Evolutionary conservation across 1,140 invertebrate genomes (phyloP).

Genomic region (Andricus grossulariae): DNA sequence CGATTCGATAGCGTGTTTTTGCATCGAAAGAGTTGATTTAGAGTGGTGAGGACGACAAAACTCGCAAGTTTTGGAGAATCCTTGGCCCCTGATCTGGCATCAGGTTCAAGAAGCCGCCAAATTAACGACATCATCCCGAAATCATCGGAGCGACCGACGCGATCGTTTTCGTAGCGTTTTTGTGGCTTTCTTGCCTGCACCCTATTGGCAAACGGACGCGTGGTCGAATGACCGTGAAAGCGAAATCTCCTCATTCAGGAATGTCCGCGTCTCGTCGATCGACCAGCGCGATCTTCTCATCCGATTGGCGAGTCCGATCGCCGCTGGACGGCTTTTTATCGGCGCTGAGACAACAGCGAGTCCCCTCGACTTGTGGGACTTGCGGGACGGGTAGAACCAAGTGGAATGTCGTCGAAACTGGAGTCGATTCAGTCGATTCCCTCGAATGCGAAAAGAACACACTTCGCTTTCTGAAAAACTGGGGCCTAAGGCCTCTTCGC

Average conservation of each 20-base stretch:
- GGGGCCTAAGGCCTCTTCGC: no score
- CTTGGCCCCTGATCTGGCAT: not conserved
- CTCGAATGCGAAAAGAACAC: slow-evolving; percentile 17
- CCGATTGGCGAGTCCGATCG: not conserved
- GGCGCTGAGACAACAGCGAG: not conserved
- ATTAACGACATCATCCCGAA: not conserved
- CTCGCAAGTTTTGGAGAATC: not conserved
- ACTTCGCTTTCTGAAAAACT: slow-evolving; percentile 18
- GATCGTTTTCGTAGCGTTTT: not conserved
- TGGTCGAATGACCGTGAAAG: not conserved
- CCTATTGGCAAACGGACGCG: slow-evolving; percentile 7
- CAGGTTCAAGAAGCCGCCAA: slow-evolving; percentile 10
- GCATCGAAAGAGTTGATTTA: slow-evolving; percentile 1
- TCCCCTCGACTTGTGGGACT: not conserved
- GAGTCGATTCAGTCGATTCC: not conserved
- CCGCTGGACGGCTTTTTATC: slow-evolving; percentile 25
- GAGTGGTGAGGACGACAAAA: slow-evolving; percentile 1
- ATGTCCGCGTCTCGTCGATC: slow-evolving; percentile 14
- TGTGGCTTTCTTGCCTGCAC: not conserved
- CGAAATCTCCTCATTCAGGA: slow-evolving; percentile 24
- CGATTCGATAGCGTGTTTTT: not conserved
- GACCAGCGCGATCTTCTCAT: not conserved
- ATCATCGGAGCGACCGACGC: not conserved
- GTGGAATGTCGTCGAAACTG: slow-evolving; percentile 19
- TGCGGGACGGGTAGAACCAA: not conserved